These are phyloP conservation scores for Cyclophora punctaria DNA, from an alignment of 2,888 invertebrate species.

Conservation along the genomic window DNA sequence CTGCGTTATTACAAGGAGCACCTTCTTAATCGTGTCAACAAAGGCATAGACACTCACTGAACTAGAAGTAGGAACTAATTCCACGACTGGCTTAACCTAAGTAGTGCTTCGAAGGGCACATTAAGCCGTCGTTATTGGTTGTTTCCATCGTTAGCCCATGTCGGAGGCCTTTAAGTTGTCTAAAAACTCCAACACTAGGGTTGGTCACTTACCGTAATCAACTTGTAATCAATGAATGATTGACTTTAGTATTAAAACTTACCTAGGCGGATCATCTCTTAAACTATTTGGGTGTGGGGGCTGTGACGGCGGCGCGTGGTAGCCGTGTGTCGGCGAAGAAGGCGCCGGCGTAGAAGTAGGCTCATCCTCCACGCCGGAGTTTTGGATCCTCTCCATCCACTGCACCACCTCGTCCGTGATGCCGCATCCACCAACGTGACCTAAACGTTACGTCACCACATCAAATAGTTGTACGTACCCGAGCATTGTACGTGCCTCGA, in stretches of 20 bases:
- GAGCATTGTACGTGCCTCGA: conserved; percentile 43
- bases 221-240: neutral
- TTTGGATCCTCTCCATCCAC: conserved; percentile 95
- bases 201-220: too few relatives aligned
- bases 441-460: conserved; percentile 51
- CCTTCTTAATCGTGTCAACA: too few relatives aligned
- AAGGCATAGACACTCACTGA: too few relatives aligned
- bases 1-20: too few relatives aligned
- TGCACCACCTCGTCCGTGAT: conserved; percentile 89
- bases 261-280: conserved; percentile 62
- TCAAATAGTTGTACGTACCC: conserved; percentile 38
- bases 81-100: too few relatives aligned
- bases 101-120: too few relatives aligned
- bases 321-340: conserved; percentile 35
- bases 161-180: too few relatives aligned
- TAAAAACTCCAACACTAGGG: too few relatives aligned
- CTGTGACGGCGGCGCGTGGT: conserved; percentile 29
- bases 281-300: conserved; percentile 63
- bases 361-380: conserved; percentile 80
- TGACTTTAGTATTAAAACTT: conserved; percentile 2
- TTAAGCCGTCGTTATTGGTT: too few relatives aligned
- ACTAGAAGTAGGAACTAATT: too few relatives aligned
- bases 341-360: conserved; percentile 40
- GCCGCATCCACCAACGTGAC: conserved; percentile 90
- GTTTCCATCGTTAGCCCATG: too few relatives aligned